Evolutionary conservation across 35 echinoderm and acorn worm species (phyloP).

Genomic region (Heliocidaris tuberculata): DNA sequence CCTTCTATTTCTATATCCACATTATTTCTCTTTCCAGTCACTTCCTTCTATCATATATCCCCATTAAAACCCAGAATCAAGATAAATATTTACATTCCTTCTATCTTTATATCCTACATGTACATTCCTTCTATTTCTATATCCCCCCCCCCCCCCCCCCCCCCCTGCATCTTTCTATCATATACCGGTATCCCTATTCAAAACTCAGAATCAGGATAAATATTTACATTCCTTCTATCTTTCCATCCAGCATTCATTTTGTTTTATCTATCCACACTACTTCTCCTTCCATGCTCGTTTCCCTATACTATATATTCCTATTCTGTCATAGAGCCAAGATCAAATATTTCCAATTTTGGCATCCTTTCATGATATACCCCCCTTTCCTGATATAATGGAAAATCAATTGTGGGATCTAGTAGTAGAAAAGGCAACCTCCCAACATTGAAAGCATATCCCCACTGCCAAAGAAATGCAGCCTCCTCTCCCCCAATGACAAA

Average conservation of each 20-base stretch:
- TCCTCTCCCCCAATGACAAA: no score
- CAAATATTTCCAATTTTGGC: conserved; percentile 3
- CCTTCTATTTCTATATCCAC: not conserved
- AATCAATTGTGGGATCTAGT: not conserved
- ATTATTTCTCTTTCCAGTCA: no score
- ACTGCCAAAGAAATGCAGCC: not conserved
- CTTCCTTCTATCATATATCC: no score
- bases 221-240: not conserved
- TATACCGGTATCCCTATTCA: no score
- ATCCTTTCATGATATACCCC: not conserved
- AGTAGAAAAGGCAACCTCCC: not conserved
- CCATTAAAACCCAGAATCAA: no score
- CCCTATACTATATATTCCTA: not conserved
- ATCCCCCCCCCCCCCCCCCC: no score
- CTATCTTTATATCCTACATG: no score
- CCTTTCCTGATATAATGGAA: not conserved
- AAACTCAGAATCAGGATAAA: not conserved
- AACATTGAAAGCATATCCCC: not conserved
- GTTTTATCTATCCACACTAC: not conserved
- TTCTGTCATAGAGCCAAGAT: not conserved
- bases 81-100: no score
- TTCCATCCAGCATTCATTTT: no score
- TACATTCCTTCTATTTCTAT: no score
- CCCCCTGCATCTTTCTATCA: no score
- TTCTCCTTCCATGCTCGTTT: not conserved